Evolutionary conservation across 35 echinoderm and acorn worm species (phyloP).

Genomic region (Chiridota heheva): DNA sequence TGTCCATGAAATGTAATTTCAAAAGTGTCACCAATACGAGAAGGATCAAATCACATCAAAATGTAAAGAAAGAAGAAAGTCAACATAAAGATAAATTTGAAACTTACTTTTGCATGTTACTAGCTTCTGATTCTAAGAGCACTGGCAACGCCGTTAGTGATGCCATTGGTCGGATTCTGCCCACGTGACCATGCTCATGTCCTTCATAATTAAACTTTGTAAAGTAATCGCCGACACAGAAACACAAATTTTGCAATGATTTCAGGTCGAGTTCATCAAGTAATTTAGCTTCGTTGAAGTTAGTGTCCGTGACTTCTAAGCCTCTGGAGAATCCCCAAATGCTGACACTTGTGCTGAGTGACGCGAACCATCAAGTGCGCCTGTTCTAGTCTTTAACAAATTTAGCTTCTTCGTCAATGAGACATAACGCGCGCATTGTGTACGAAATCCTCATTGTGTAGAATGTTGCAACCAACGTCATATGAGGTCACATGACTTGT

Average conservation of each 20-base stretch:
- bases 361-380: background rate
- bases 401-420: background rate
- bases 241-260: constrained; percentile 20
- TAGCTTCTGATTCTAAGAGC: constrained; percentile 51
- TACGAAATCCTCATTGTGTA: no score
- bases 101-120: constrained; percentile 44
- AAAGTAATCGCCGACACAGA: constrained; percentile 80
- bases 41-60: background rate
- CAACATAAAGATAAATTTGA: background rate
- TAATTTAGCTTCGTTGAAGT: constrained; percentile 7
- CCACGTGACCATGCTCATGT: constrained; percentile 61
- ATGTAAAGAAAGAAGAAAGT: background rate
- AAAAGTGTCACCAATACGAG: background rate
- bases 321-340: constrained; percentile 3
- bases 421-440: no score
- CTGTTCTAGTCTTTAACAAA: background rate
- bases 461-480: no score
- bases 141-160: constrained; percentile 65
- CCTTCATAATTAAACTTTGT: constrained; percentile 60
- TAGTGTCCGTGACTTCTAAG: background rate
- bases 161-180: constrained; percentile 61
- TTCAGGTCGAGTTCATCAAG: constrained; percentile 7
- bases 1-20: background rate
- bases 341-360: background rate
- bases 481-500: no score